A percentile compares a stretch with the other conserved stretches of the same genome.
These are phyloP conservation scores for Palloptera scutellata DNA, from an alignment of 2,888 invertebrate genomes.

Conservation along the genomic window DNA sequence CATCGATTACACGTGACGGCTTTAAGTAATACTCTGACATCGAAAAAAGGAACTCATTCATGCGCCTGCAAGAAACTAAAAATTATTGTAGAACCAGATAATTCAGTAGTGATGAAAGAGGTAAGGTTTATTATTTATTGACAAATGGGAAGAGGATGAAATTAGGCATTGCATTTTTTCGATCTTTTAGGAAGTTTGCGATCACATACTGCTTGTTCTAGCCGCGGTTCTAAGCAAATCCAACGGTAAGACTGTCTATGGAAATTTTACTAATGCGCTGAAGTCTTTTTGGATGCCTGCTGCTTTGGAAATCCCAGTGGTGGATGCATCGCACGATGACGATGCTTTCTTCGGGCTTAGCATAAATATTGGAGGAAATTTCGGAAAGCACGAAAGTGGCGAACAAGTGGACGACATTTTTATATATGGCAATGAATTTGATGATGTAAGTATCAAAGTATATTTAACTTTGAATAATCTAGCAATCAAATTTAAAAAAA, in stretches of 20 bases:
- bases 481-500: background rate
- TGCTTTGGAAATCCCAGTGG: constrained; percentile 48
- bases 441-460: constrained; percentile 41
- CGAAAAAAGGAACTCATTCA: constrained; percentile 48
- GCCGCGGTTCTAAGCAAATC: constrained; percentile 57
- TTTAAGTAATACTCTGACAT: constrained; percentile 45
- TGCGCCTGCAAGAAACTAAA: constrained; percentile 61
- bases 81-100: constrained; percentile 59
- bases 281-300: constrained; percentile 57
- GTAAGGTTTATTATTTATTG: too few species aligned
- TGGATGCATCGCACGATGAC: constrained; percentile 42
- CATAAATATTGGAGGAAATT: constrained; percentile 44
- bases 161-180: too few species aligned
- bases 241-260: constrained; percentile 50
- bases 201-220: constrained; percentile 58
- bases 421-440: constrained; percentile 52
- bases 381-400: constrained; percentile 21
- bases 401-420: constrained; percentile 49
- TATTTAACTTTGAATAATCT: background rate
- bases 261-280: constrained; percentile 53
- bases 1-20: constrained; percentile 57
- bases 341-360: constrained; percentile 40
- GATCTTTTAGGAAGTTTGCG: constrained; percentile 53
- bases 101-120: constrained; percentile 58
- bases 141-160: too few species aligned